A percentile compares a stretch with the other conserved stretches of the same genome.
phyloP scores from a whole-genome alignment of 2,888 invertebrate species.

The Mesoligia furuncula region DNA sequence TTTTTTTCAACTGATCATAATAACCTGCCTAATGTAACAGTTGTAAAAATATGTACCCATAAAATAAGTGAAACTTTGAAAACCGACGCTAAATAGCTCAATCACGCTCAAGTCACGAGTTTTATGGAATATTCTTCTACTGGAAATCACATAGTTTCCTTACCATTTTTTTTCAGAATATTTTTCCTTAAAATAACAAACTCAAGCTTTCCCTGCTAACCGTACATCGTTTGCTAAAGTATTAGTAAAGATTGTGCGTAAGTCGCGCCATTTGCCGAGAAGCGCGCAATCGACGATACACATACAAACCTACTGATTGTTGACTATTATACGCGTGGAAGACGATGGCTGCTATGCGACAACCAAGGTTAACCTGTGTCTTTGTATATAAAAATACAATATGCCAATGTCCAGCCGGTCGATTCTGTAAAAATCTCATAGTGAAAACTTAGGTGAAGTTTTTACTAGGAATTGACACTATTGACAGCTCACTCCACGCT shows the following conservation, averaged over 20 bases:
- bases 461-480: too few species aligned
- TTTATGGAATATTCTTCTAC: not conserved
- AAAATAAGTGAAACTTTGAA: too few species aligned
- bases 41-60: too few species aligned
- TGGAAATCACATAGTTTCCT: not conserved
- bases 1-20: too few species aligned
- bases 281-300: slow-evolving; percentile 72
- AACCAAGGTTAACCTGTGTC: not conserved
- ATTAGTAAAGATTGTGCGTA: slow-evolving; percentile 84
- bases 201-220: slow-evolving; percentile 63
- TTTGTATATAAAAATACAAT: not conserved
- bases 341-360: slow-evolving; percentile 9
- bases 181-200: not conserved
- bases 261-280: slow-evolving; percentile 82
- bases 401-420: too few species aligned
- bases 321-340: slow-evolving; percentile 24
- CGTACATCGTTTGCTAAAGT: slow-evolving; percentile 77
- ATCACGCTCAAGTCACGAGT: not conserved
- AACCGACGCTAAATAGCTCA: too few species aligned
- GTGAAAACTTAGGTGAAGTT: too few species aligned
- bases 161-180: not conserved
- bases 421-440: too few species aligned
- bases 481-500: too few species aligned
- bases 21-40: too few species aligned
- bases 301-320: slow-evolving; percentile 43